Conservation (phyloP, 2,113 vertebrate species). For the human (Homo sapiens) region DNA sequence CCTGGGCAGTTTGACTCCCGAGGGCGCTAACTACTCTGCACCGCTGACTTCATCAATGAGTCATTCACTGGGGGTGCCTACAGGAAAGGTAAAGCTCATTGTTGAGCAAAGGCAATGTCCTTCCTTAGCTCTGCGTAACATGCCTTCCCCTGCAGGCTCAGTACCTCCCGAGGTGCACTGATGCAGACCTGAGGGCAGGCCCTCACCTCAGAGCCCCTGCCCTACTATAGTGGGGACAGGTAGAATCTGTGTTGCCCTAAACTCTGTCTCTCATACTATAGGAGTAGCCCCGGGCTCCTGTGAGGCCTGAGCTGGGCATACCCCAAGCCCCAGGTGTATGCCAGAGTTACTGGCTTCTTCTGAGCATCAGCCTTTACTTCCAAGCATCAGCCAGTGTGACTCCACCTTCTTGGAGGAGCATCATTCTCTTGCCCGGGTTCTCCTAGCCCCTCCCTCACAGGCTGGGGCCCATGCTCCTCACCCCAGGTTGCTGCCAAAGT, state of each 20-base stretch:
- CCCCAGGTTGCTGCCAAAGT: neutral
- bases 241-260: neutral
- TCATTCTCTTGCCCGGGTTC: neutral
- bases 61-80: fast-evolving
- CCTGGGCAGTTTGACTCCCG: neutral
- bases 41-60: neutral
- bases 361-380: neutral
- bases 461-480: neutral
- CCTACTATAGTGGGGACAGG: neutral
- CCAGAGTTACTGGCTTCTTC: neutral
- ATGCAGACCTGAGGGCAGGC: neutral
- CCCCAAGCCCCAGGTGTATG: neutral
- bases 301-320: neutral
- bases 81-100: neutral
- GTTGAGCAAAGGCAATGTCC: neutral
- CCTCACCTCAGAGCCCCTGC: neutral
- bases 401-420: neutral
- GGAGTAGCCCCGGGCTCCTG: neutral
- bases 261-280: neutral
- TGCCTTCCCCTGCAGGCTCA: neutral
- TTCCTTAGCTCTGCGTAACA: neutral
- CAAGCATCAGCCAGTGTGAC: neutral
- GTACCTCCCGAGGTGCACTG: neutral
- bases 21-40: neutral
- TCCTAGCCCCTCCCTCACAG: neutral